These are phyloP conservation scores for Eurytoma adleriae DNA, from an alignment of 2,888 invertebrate species.

Conservation along the genomic window DNA sequence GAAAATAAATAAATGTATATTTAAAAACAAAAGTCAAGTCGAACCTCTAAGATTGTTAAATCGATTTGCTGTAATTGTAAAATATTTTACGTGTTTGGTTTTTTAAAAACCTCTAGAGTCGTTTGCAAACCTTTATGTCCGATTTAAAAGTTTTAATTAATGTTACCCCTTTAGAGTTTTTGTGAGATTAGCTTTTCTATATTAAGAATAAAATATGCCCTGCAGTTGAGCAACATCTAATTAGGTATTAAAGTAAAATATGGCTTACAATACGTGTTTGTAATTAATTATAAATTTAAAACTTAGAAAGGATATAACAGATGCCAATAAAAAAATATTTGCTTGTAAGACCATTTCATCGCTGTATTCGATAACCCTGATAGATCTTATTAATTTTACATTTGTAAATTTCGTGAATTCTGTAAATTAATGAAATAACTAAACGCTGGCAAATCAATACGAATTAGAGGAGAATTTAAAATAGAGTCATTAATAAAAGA, in stretches of 20 bases:
- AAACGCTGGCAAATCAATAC: slow-evolving; percentile 15
- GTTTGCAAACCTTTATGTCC: no score
- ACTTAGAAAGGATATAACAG: neutral
- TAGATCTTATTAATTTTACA: neutral
- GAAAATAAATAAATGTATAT: no score
- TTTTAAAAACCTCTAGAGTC: no score
- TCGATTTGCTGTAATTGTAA: no score
- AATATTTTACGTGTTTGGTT: no score
- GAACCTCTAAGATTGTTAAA: no score
- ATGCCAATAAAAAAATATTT: slow-evolving; percentile 43
- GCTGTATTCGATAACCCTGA: slow-evolving; percentile 23
- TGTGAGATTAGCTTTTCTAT: no score
- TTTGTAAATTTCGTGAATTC: neutral
- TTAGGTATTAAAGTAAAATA: slow-evolving; percentile 14
- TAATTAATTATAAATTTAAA: slow-evolving; percentile 6
- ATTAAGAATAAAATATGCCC: no score
- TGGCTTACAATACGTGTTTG: slow-evolving; percentile 17
- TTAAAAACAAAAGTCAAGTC: no score
- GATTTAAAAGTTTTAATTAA: no score
- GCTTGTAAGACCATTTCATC: slow-evolving; percentile 15
- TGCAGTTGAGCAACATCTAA: neutral
- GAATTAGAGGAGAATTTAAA: slow-evolving; percentile 15
- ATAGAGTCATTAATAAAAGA: neutral
- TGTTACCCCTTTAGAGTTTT: no score
- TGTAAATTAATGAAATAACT: neutral